Base-by-base conservation (phyloP, 2,797 vertebrate genomes). In the Tangara arthus region DNA sequence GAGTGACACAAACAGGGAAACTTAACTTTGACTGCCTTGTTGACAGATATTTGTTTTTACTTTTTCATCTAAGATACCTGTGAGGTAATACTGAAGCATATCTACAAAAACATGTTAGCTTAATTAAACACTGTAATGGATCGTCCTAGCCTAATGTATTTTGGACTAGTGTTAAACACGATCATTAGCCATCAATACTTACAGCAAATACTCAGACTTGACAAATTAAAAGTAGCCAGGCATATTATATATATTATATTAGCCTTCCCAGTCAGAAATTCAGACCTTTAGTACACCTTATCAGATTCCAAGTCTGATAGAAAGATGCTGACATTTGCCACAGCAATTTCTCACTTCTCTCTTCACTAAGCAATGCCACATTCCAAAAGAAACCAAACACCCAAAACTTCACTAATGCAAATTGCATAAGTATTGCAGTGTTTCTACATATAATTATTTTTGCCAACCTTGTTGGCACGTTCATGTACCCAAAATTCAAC, bases 61-160 rank as follows among this genome's bases (percentile, higher is more conserved):
- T 66, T 66, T 59, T 52, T 9, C 28, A 37, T 30, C 4, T 16
- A 26, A 22, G 6, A 15, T 2, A 42, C 8, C 20, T 1, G 0
- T 22, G 15, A 15, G 12, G 4, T 63, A 83, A 78, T 44, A 35
- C 35, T 49, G 32, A 91, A 63, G 21, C 12, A 2, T 13, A 83
- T 6, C n/a, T 64, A 68, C 20, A 68, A 46, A 84, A 84, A 49
- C 2, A 8, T 3, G 4, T 13, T n/a, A 57, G 23, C 47, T 63
- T 55, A 76, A 79, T 59, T 66, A 44, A 50, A 50, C 49, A 42
- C 41, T 18, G 13, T 8, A 81, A 34, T 18, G 8, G 89, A 42
- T n/a, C 6, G 19, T 5, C 3, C 11, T 26, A 47, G 4, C 41
- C 53, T 63, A 60, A 82, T 19, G 10, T 10, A 35, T 59, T 86